phyloP scores from a whole-genome alignment of 30 jellyfish, hydroid and myxozoan genomes.

The Sanderia malayensis region DNA sequence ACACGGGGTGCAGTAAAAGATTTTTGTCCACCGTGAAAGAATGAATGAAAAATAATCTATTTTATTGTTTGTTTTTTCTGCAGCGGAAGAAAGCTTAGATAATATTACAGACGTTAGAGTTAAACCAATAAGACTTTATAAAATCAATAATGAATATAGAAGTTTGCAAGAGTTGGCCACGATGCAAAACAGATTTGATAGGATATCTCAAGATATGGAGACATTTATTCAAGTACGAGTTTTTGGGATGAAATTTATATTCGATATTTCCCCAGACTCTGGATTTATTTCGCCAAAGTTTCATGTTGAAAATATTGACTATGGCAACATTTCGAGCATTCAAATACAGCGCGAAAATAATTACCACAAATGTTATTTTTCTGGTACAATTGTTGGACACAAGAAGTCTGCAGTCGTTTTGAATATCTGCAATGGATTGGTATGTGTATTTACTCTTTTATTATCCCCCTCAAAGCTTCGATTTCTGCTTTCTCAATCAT shows the following conservation, averaged over 20 bases:
- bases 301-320: background rate
- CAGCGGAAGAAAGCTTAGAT: background rate
- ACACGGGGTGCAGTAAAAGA: background rate
- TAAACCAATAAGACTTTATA: background rate
- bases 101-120: background rate
- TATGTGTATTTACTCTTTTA: slow-evolving; percentile 32
- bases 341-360: background rate
- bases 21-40: background rate
- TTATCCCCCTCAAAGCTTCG: background rate
- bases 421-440: slow-evolving; percentile 85
- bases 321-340: background rate
- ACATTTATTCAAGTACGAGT: background rate
- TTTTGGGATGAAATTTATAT: background rate
- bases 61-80: background rate
- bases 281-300: slow-evolving; percentile 8
- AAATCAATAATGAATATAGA: background rate
- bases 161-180: slow-evolving; percentile 1
- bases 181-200: background rate
- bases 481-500: background rate
- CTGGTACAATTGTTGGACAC: slow-evolving; percentile 59
- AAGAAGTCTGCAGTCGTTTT: slow-evolving; percentile 63
- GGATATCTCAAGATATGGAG: background rate
- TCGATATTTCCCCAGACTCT: background rate
- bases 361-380: slow-evolving; percentile 38
- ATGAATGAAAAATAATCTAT: background rate